These are phyloP conservation scores for Pollachius pollachius DNA, from an alignment of 2,113 vertebrate species.

Conservation along the genomic window DNA sequence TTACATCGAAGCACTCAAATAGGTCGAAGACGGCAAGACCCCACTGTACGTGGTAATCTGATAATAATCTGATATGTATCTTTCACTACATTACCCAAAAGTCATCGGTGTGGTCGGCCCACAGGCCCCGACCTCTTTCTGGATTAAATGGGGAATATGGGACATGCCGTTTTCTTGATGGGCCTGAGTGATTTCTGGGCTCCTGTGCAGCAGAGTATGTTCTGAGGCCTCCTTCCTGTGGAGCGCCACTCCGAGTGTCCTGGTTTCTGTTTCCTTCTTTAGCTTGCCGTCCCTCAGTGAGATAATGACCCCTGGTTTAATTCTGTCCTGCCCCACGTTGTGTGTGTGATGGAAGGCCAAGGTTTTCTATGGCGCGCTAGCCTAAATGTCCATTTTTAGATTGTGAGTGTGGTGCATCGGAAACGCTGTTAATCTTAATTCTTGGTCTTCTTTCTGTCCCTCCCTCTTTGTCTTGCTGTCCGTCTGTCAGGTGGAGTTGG, in stretches of 20 bases:
- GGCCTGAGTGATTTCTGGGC: slow-evolving; percentile 26
- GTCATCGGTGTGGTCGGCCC: slow-evolving; percentile 27
- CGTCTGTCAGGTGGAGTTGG: slow-evolving; percentile 73
- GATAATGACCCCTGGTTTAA: neutral
- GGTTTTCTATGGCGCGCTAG: too few species aligned
- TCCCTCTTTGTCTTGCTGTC: neutral
- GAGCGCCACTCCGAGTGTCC: slow-evolving; percentile 4
- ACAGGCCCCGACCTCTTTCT: slow-evolving; percentile 27
- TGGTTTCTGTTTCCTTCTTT: slow-evolving; percentile 40
- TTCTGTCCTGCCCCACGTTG: neutral
- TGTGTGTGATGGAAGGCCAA: neutral
- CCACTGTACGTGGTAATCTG: neutral
- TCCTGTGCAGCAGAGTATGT: slow-evolving; percentile 4
- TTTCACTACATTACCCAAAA: neutral
- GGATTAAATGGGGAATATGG: slow-evolving; percentile 40
- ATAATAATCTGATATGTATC: neutral
- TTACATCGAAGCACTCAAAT: too few species aligned
- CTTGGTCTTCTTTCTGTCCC: neutral
- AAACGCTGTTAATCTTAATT: neutral
- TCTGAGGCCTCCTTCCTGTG: slow-evolving; percentile 1
- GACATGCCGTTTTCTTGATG: slow-evolving; percentile 21
- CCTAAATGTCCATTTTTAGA: too few species aligned
- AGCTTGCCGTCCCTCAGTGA: slow-evolving; percentile 15
- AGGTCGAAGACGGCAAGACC: too few species aligned
- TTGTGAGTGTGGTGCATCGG: neutral